Conservation (phyloP, 2,797 vertebrate species). For the Epinephelus awoara region DNA sequence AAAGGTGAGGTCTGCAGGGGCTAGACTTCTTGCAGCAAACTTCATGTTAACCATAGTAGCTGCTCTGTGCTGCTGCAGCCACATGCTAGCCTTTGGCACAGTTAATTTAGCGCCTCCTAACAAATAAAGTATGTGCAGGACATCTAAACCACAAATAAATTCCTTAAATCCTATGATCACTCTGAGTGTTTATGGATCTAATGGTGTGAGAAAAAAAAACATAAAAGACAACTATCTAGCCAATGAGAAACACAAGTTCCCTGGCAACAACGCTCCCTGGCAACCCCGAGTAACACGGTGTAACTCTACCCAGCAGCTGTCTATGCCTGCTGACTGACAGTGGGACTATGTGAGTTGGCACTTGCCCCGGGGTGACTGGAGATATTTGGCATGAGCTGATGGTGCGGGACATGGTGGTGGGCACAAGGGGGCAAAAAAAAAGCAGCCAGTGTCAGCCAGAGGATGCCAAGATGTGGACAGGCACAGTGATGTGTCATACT, state of each 20-base stretch:
- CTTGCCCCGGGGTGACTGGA: conserved; percentile 70
- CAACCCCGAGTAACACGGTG: conserved; percentile 61
- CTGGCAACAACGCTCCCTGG: conserved; percentile 64
- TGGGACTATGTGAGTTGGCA: conserved; percentile 72
- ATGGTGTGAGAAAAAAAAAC: conserved; percentile 11
- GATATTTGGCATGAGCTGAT: conserved; percentile 76
- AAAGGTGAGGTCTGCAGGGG: conserved; percentile 69
- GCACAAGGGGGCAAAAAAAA: conserved; percentile 63
- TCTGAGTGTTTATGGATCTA: conserved; percentile 12
- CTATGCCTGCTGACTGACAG: conserved; percentile 76
- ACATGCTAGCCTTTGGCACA: conserved; percentile 16
- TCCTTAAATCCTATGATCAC: not conserved
- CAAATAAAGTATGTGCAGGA: conserved; percentile 20
- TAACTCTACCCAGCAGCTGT: conserved; percentile 80
- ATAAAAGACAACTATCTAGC: conserved; percentile 15
- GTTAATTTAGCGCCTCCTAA: conserved; percentile 22
- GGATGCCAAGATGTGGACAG: conserved; percentile 49
- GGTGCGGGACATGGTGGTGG: conserved; percentile 64
- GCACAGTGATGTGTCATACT: conserved; percentile 7
- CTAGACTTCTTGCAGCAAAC: conserved; percentile 44
- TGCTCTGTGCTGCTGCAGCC: conserved; percentile 33
- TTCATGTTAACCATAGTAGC: conserved; percentile 44
- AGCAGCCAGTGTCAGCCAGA: conserved; percentile 39
- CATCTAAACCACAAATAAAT: not conserved
- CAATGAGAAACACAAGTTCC: conserved; percentile 54